Evolutionary conservation across 2,888 invertebrate genomes (phyloP).

Genomic region (Agrotis clavis): DNA sequence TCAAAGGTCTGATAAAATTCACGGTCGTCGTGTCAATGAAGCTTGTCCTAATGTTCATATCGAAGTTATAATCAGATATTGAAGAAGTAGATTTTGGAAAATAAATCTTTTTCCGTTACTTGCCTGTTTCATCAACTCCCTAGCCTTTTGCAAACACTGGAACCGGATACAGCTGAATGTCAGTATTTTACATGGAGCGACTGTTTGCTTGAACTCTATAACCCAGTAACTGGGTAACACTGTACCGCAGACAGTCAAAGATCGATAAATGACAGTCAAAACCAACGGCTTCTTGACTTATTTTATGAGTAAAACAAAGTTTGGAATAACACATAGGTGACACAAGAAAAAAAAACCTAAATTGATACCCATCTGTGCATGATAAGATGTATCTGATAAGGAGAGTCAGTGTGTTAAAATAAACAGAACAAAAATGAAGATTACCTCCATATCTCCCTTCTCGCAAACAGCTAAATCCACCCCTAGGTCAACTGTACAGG

Average conservation of each 20-base stretch:
- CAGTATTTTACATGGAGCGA: too few species aligned
- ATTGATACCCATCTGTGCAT: conserved; percentile 1
- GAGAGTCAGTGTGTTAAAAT: background rate
- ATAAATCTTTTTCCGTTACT: too few species aligned
- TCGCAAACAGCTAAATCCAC: conserved; percentile 92
- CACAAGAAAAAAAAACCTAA: background rate
- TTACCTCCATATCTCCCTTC: conserved; percentile 79
- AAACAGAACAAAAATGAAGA: background rate
- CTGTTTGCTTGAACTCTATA: too few species aligned
- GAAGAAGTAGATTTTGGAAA: conserved; percentile 1
- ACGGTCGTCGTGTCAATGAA: conserved; percentile 41
- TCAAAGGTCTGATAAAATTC: conserved; percentile 56
- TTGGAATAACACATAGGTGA: background rate
- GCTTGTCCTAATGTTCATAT: conserved; percentile 10
- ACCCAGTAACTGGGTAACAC: too few species aligned
- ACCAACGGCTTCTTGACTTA: too few species aligned
- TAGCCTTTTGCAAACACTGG: too few species aligned
- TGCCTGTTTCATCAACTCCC: too few species aligned
- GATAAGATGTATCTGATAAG: conserved; percentile 8
- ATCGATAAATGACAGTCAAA: too few species aligned
- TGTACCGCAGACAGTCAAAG: too few species aligned
- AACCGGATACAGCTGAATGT: too few species aligned
- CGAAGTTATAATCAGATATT: conserved; percentile 23
- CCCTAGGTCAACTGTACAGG: conserved; percentile 93
- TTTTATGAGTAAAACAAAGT: background rate